Percentiles rank a stretch among this genome's conserved stretches.
Conservation (phyloP, 2,113 vertebrate genomes). For the Chrysochloris asiatica region DNA sequence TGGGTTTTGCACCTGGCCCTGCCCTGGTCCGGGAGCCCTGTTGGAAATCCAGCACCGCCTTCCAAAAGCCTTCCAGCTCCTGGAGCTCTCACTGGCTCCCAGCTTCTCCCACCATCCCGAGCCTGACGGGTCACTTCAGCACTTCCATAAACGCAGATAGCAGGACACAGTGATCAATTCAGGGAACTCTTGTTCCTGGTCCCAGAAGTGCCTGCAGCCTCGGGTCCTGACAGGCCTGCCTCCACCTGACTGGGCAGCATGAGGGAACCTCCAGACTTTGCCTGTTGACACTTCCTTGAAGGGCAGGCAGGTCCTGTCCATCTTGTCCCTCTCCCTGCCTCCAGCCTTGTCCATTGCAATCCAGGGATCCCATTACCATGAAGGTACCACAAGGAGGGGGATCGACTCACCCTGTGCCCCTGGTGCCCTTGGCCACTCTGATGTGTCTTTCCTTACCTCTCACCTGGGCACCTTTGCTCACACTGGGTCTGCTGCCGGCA, state of each 20-base stretch:
- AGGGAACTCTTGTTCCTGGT: too few relatives aligned
- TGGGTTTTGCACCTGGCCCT: not conserved
- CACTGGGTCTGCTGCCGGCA: too few relatives aligned
- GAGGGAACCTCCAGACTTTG: too few relatives aligned
- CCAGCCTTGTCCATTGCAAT: rapidly evolving
- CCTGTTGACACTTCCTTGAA: too few relatives aligned
- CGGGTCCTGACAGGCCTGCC: not conserved
- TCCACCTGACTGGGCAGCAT: too few relatives aligned
- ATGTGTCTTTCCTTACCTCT: too few relatives aligned
- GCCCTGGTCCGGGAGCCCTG: not conserved
- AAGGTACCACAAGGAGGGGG: not conserved
- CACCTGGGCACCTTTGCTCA: not conserved
- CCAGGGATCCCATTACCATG: rapidly evolving
- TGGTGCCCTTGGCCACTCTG: not conserved
- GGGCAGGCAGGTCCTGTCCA: not conserved
- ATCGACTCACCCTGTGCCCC: rapidly evolving
- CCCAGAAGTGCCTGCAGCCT: not conserved
- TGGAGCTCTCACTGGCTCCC: too few relatives aligned
- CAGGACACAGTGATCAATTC: not conserved
- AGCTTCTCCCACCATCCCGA: too few relatives aligned
- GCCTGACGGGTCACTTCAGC: too few relatives aligned
- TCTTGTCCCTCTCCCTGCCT: not conserved
- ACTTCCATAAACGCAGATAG: not conserved
- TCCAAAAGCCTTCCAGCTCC: not conserved
- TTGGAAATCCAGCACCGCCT: not conserved